Conservation (phyloP, 2,113 vertebrate species). For the Ceyx cyanopectus region DNA sequence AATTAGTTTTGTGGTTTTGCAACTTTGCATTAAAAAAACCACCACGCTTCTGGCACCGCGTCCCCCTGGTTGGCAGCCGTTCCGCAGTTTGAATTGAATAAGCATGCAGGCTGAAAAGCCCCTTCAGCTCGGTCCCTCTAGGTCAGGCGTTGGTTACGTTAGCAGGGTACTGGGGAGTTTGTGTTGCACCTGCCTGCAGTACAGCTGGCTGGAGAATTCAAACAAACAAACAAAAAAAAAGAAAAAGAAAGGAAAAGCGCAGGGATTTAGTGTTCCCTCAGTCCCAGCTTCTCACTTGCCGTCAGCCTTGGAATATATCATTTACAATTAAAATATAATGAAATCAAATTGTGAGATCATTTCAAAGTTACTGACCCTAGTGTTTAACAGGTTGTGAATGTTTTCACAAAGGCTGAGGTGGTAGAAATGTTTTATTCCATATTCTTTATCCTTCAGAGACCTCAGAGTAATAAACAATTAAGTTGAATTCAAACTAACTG, state of each 20-base stretch:
- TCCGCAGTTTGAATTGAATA: background rate
- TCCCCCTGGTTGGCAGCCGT: background rate
- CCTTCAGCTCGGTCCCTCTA: background rate
- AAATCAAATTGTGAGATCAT: constrained; percentile 67
- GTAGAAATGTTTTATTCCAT: constrained; percentile 5
- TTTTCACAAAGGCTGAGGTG: constrained; percentile 40
- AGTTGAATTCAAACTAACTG: constrained; percentile 39
- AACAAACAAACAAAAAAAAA: background rate
- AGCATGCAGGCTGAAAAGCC: constrained; percentile 22
- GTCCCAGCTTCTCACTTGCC: background rate
- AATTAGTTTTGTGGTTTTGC: constrained; percentile 64
- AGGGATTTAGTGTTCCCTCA: constrained; percentile 17
- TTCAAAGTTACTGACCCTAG: constrained; percentile 11
- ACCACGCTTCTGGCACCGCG: background rate
- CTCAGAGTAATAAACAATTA: constrained; percentile 63
- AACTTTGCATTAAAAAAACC: constrained; percentile 68
- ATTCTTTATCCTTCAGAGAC: constrained; percentile 44
- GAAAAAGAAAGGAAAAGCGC: background rate
- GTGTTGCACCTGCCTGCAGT: constrained; percentile 56
- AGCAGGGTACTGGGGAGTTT: constrained; percentile 9
- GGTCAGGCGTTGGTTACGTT: background rate
- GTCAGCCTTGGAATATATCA: constrained; percentile 7
- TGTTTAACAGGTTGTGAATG: constrained; percentile 55
- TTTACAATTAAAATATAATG: constrained; percentile 61
- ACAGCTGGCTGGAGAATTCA: constrained; percentile 18